phyloP scores from a whole-genome alignment of 2,113 vertebrate genomes.

The Pseudorasbora parva region DNA sequence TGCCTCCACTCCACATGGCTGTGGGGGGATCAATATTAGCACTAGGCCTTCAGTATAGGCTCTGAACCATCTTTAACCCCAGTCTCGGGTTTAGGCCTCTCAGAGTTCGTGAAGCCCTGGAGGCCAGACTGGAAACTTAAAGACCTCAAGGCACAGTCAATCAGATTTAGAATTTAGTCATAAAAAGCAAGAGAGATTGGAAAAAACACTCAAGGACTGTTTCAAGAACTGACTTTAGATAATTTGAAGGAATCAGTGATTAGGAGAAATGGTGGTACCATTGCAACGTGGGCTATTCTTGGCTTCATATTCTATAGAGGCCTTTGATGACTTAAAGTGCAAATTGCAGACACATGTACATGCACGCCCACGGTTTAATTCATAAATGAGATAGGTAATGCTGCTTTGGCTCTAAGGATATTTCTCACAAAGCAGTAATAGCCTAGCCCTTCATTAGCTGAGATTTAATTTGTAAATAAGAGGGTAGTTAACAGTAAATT shows the following conservation, averaged over 20 bases:
- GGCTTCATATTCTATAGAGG: background rate
- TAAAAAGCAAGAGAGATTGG: background rate
- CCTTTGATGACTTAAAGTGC: conserved; percentile 23
- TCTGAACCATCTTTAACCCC: conserved; percentile 53
- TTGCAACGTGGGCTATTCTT: background rate
- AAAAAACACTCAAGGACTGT: conserved; percentile 9
- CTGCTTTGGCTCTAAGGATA: conserved; percentile 47
- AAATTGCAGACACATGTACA: conserved; percentile 23
- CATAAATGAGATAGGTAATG: conserved; percentile 26
- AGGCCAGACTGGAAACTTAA: conserved; percentile 11
- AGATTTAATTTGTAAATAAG: conserved; percentile 60
- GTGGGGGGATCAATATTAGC: conserved; percentile 49
- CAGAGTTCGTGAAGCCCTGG: background rate
- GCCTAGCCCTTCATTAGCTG: conserved; percentile 54
- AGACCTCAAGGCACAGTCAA: conserved; percentile 13
- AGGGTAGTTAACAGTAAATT: conserved; percentile 53
- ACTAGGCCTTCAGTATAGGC: conserved; percentile 20
- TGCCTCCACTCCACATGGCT: conserved; percentile 40
- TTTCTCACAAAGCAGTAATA: conserved; percentile 57
- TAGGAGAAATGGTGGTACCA: background rate
- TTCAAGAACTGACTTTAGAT: background rate
- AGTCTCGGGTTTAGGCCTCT: conserved; percentile 20
- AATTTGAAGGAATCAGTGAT: background rate
- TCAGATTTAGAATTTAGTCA: conserved; percentile 30
- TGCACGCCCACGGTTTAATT: conserved; percentile 32